These are phyloP conservation scores for Cariama cristata DNA, from an alignment of 2,113 vertebrate species.

Conservation along the genomic window DNA sequence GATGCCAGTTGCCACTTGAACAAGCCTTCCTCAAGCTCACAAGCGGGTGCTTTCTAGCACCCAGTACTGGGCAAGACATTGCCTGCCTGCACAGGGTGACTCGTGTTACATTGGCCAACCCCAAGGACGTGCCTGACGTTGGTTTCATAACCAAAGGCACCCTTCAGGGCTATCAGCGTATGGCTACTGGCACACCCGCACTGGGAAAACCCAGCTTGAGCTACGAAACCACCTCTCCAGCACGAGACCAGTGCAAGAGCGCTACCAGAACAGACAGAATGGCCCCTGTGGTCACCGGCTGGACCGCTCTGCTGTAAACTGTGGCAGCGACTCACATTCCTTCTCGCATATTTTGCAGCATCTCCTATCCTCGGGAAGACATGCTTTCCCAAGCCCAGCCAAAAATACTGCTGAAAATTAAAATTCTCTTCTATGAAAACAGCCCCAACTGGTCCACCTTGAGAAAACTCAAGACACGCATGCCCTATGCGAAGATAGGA, in stretches of 20 bases:
- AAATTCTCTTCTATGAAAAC: background rate
- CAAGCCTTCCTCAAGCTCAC: background rate
- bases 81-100: background rate
- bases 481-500: background rate
- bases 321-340: background rate
- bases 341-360: background rate
- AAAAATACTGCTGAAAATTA: background rate
- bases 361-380: background rate
- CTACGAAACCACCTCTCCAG: background rate
- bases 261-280: background rate
- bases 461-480: background rate
- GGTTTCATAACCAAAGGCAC: background rate
- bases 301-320: background rate
- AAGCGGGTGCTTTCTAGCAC: background rate
- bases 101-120: rapidly evolving
- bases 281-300: background rate
- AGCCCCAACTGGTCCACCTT: background rate
- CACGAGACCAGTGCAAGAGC: background rate
- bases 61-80: background rate
- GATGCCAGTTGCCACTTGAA: background rate
- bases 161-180: rapidly evolving
- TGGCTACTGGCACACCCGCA: rapidly evolving
- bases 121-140: background rate
- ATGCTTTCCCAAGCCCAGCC: background rate
- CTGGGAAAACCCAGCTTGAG: background rate